Evolutionary conservation across 2,113 vertebrate genomes (phyloP).

Genomic region (Psittacus erithacus): DNA sequence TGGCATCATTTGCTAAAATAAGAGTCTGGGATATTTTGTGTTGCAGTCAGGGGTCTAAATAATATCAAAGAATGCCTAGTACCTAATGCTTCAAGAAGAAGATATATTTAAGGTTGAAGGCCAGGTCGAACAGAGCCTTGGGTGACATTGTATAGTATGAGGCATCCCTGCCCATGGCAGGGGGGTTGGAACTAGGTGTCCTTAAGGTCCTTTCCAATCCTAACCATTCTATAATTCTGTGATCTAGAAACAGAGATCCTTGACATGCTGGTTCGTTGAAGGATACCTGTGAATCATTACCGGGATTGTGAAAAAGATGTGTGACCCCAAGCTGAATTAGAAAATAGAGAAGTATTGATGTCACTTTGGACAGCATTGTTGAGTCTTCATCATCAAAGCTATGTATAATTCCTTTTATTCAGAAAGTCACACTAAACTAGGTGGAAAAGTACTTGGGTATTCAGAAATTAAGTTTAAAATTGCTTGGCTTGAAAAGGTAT

Average conservation of each 20-base stretch:
- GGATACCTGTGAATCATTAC: not conserved
- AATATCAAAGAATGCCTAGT: not conserved
- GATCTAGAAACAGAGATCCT: not conserved
- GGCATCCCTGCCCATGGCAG: not conserved
- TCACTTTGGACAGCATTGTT: not conserved
- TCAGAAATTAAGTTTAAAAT: not conserved
- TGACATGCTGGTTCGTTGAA: not conserved
- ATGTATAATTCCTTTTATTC: not conserved
- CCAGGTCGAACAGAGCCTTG: not conserved
- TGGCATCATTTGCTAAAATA: not conserved
- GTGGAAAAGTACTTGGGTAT: not conserved
- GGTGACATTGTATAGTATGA: not conserved
- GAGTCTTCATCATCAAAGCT: not conserved
- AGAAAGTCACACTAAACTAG: not conserved
- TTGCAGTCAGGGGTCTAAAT: not conserved
- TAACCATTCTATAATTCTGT: not conserved
- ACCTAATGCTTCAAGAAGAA: not conserved
- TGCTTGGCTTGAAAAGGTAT: not conserved
- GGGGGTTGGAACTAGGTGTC: not conserved
- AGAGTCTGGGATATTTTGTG: not conserved
- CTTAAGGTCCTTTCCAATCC: not conserved
- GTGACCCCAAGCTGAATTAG: not conserved
- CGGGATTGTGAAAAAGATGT: not conserved
- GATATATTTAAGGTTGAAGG: not conserved
- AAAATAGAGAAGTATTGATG: not conserved